Evolutionary conservation across 2,113 vertebrate genomes (phyloP).

Genomic region (Calidris pygmaea): DNA sequence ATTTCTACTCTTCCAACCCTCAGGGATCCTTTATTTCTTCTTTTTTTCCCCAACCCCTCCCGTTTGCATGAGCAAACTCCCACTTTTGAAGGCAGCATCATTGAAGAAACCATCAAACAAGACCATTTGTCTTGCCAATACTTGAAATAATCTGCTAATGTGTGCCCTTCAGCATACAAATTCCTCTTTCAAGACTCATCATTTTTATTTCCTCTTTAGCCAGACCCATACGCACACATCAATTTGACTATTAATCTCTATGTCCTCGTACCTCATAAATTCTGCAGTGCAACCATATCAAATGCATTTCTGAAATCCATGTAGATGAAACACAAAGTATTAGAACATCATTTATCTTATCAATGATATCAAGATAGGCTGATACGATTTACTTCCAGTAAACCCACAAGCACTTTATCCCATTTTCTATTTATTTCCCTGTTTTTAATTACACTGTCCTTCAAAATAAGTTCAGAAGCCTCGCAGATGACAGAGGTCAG

Average conservation of each 20-base stretch:
- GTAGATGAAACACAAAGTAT: neutral
- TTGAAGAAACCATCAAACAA: neutral
- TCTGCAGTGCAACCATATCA: neutral
- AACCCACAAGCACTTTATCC: neutral
- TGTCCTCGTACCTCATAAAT: neutral
- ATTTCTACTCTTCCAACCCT: neutral
- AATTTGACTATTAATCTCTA: constrained; percentile 6
- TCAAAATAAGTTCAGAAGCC: neutral
- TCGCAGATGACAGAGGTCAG: neutral
- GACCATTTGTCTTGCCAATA: neutral
- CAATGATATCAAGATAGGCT: neutral
- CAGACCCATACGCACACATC: neutral
- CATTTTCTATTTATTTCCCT: neutral
- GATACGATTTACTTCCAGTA: neutral
- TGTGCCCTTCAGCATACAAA: constrained; percentile 40
- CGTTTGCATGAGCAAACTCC: neutral
- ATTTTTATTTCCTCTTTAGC: constrained; percentile 46
- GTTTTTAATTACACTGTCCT: constrained; percentile 25
- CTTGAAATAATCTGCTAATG: neutral
- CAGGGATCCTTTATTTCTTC: neutral
- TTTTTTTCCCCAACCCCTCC: accelerated
- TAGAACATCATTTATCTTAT: constrained; percentile 1
- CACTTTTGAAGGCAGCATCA: neutral
- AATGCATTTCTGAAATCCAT: constrained; percentile 3
- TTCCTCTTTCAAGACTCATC: constrained; percentile 26